Evolutionary conservation across 2,797 vertebrate species (phyloP), one percentile per base, ranked within the genome.

Genomic region (Micrastur ruficollis): DNA sequence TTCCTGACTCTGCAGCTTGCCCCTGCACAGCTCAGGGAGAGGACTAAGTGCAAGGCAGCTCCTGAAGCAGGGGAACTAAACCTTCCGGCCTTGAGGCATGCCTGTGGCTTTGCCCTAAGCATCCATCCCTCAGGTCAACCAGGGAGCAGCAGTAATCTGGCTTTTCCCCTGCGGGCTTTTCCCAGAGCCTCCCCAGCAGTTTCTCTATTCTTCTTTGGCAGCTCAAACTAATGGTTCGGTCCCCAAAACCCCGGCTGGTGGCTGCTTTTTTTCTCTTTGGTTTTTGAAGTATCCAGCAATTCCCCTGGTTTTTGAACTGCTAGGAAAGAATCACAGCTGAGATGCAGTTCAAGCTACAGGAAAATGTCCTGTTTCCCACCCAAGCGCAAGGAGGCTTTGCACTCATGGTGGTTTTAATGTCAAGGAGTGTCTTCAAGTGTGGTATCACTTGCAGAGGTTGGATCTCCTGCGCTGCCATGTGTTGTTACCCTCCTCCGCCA

Each of bases 11-110:
- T 38, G 19, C 12, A 53, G 22, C 14, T 52, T 80, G 20, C 5
- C 26, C 47, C 5, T 3, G 18, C 1, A 0, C 27, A 72, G 32
- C 34, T 29, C 1, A 3, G 13, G 25, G 27, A 31, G 19, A 11
- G 29, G 27, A 19, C 44, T 47, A 63, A 81, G 46, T 8, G 36
- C 38, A 79, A 47, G 36, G 38, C 38, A 68, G 32, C 27, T 72
- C 38, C 38, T 62, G 32, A 34, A 47, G 38, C 53, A 91, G 55
- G 25, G 15, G 7, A n/a, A n/a, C 17, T 50, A 58, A 76, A 36
- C 32, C 22, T 34, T 68, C 50, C 55, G 50, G 55, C 20, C 42
- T 50, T 22, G 42, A 73, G 19, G 38, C 6, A 13, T 3, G 13
- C 70, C 61, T 34, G 32, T 2, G 3, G 17, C 46, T 81, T 83